Percentiles rank a stretch among this genome's conserved stretches.
Evolutionary conservation across 1,140 invertebrate species (phyloP).

Genomic region (Tetramorium alpestre): DNA sequence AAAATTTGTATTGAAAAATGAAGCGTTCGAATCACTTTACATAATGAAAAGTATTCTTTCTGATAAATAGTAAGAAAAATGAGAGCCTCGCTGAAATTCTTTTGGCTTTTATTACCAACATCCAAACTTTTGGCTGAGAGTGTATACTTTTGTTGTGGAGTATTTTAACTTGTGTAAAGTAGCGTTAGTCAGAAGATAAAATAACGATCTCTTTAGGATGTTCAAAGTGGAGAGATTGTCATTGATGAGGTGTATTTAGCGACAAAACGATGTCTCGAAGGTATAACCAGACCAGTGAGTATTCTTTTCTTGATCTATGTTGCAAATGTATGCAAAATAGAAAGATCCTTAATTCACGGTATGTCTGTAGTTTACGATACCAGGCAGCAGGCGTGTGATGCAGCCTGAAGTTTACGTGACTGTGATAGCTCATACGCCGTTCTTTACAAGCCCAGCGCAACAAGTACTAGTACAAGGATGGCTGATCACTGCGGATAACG

Average conservation of each 20-base stretch:
- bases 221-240: constrained; percentile 89
- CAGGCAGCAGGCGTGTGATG: constrained; percentile 89
- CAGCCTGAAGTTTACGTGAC: constrained; percentile 92
- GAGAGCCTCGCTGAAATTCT: too few species aligned
- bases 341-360: not conserved
- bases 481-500: constrained; percentile 88
- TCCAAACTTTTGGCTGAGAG: too few species aligned
- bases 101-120: too few species aligned
- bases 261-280: constrained; percentile 88
- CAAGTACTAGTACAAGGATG: constrained; percentile 93
- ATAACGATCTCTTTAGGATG: constrained; percentile 84
- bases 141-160: not conserved
- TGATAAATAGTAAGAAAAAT: too few species aligned
- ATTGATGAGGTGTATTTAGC: constrained; percentile 90
- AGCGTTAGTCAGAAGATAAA: not conserved
- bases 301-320: not conserved
- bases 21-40: too few species aligned
- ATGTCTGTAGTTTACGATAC: constrained; percentile 89
- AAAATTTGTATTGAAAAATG: too few species aligned
- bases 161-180: constrained; percentile 2
- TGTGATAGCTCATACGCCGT: constrained; percentile 93
- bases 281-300: constrained; percentile 89
- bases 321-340: not conserved
- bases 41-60: too few species aligned
- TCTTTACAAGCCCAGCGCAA: constrained; percentile 90